Evolutionary conservation across 2,797 vertebrate genomes (phyloP).

Genomic region (Halcyon chelicuti): DNA sequence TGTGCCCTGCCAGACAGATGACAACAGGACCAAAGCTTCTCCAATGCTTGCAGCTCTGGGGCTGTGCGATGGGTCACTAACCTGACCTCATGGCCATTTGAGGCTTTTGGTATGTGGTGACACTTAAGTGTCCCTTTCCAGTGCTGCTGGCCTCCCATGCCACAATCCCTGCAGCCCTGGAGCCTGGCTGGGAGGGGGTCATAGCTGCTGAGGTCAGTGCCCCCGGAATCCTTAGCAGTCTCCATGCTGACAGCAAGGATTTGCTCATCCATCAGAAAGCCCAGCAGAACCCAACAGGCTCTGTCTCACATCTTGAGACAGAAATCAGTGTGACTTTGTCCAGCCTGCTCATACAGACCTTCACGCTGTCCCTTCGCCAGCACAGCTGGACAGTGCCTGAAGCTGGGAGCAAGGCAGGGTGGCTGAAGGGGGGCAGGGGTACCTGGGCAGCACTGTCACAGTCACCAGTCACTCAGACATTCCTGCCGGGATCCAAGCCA

Average conservation of each 20-base stretch:
- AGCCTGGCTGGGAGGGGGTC: not conserved
- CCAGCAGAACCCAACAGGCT: not conserved
- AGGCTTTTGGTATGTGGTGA: not conserved
- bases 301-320: not conserved
- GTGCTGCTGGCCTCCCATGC: not conserved
- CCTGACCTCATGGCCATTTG: not conserved
- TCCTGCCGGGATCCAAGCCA: not conserved
- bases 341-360: not conserved
- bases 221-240: not conserved
- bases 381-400: not conserved
- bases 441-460: fast-evolving
- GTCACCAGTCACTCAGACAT: not conserved
- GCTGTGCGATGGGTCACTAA: not conserved
- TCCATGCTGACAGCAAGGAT: fast-evolving
- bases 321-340: not conserved
- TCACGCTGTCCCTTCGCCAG: not conserved
- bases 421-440: fast-evolving
- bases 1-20: not conserved
- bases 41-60: fast-evolving
- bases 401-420: not conserved
- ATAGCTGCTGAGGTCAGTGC: fast-evolving
- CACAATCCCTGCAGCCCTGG: fast-evolving
- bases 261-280: not conserved
- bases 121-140: not conserved
- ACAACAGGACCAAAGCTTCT: not conserved